phyloP scores from a whole-genome alignment of 2,888 invertebrate species.

The Adelphocoris suturalis region DNA sequence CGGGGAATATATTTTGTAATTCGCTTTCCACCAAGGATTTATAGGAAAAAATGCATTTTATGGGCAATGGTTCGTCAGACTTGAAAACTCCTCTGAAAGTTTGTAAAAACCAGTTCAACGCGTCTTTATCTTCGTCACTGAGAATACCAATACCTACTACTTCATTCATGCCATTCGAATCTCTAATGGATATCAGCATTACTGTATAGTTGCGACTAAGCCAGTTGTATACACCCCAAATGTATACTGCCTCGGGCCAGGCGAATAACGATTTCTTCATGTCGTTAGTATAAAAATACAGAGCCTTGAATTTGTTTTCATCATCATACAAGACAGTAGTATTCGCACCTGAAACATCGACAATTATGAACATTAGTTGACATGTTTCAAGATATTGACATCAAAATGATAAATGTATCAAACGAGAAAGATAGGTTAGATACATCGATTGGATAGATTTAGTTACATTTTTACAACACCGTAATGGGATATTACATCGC shows the following conservation, averaged over 20 bases:
- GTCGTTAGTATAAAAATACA: constrained; percentile 58
- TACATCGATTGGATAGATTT: too few species aligned
- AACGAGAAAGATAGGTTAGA: too few species aligned
- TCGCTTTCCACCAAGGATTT: constrained; percentile 61
- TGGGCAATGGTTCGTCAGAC: constrained; percentile 45
- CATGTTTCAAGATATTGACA: too few species aligned
- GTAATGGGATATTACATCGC: too few species aligned
- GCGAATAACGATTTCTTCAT: constrained; percentile 64
- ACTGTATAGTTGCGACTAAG: constrained; percentile 63
- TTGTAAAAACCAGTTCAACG: constrained; percentile 59
- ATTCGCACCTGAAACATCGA: constrained; percentile 51
- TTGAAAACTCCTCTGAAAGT: constrained; percentile 55
- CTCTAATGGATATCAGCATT: constrained; percentile 60
- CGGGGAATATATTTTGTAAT: constrained; percentile 50
- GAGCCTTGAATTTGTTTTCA: constrained; percentile 47
- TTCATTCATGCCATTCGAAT: constrained; percentile 62
- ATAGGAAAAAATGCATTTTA: constrained; percentile 65
- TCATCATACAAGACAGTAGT: constrained; percentile 61
- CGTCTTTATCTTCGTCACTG: constrained; percentile 62
- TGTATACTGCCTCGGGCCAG: constrained; percentile 63
- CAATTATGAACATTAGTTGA: neutral
- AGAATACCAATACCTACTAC: constrained; percentile 59
- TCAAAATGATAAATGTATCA: too few species aligned
- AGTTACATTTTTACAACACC: too few species aligned
- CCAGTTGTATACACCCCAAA: constrained; percentile 61